phyloP scores from a whole-genome alignment of 2,797 vertebrate species.

The Anguilla marmorata region DNA sequence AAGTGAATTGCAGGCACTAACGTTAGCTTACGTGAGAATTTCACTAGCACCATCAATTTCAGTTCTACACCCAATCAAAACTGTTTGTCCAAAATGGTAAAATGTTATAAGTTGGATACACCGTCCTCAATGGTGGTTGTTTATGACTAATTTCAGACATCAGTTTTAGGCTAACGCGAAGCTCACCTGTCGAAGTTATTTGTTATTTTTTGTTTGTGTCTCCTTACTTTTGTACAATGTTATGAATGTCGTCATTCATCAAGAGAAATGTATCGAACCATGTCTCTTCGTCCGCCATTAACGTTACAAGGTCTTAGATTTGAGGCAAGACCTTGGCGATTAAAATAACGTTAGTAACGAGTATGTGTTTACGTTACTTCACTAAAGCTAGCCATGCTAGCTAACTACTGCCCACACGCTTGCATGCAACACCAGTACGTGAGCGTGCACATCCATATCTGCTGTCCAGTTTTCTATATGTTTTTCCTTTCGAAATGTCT shows the following conservation, averaged over 20 bases:
- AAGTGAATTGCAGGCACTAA: neutral
- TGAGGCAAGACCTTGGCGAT: constrained; percentile 27
- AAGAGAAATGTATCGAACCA: constrained; percentile 23
- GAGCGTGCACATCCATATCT: neutral
- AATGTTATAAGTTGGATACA: neutral
- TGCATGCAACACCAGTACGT: neutral
- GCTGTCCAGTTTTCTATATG: neutral
- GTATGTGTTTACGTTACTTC: neutral
- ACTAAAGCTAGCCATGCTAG: neutral
- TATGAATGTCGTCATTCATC: constrained; percentile 30
- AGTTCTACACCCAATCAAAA: neutral
- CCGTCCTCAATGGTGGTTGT: neutral
- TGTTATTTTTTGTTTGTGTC: neutral
- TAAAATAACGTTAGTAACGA: constrained; percentile 14
- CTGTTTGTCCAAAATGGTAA: neutral
- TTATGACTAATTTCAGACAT: neutral
- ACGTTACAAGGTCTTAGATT: constrained; percentile 18
- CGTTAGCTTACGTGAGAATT: neutral
- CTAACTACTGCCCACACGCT: neutral
- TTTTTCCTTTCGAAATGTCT: neutral
- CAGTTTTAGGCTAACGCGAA: neutral
- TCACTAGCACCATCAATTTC: neutral
- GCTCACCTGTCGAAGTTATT: too few relatives aligned
- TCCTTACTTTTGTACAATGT: constrained; percentile 21
- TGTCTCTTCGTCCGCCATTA: constrained; percentile 17